Percentiles rank a stretch among this genome's conserved stretches.
phyloP scores from a whole-genome alignment of 2,113 vertebrate species.

The Embiotoca jacksoni region DNA sequence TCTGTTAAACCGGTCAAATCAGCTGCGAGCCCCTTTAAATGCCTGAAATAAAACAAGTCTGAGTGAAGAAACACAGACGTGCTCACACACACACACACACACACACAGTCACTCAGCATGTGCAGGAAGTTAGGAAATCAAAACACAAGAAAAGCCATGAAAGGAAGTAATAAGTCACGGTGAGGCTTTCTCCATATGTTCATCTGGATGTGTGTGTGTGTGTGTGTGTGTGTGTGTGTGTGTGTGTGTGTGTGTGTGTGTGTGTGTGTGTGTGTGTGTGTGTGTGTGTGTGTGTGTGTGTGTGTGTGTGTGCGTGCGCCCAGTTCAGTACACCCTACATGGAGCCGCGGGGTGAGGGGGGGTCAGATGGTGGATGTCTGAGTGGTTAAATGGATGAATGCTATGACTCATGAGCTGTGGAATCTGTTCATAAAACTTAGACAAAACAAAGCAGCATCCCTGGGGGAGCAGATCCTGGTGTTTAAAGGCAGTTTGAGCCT shows the following conservation, averaged over 20 bases:
- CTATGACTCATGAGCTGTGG: slow-evolving; percentile 59
- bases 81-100: background rate
- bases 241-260: background rate
- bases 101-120: background rate
- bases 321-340: slow-evolving; percentile 6
- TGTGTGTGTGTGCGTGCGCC: background rate
- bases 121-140: background rate
- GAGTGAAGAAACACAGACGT: background rate
- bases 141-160: too few relatives aligned
- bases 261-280: background rate
- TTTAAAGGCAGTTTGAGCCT: slow-evolving; percentile 9
- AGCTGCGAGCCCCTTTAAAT: background rate
- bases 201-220: too few relatives aligned
- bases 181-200: too few relatives aligned
- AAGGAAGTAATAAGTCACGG: too few relatives aligned
- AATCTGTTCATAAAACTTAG: slow-evolving; percentile 59
- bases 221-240: too few relatives aligned
- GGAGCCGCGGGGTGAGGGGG: background rate
- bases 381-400: slow-evolving; percentile 43
- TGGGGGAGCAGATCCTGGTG: slow-evolving; percentile 4
- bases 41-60: background rate
- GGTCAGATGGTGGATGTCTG: slow-evolving; percentile 5
- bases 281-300: too few relatives aligned
- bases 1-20: background rate
- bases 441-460: slow-evolving; percentile 37